A percentile compares a stretch with the other conserved stretches of the same genome.
Conservation (phyloP, 2,797 vertebrate species). For the Macropus fuliginosus region DNA sequence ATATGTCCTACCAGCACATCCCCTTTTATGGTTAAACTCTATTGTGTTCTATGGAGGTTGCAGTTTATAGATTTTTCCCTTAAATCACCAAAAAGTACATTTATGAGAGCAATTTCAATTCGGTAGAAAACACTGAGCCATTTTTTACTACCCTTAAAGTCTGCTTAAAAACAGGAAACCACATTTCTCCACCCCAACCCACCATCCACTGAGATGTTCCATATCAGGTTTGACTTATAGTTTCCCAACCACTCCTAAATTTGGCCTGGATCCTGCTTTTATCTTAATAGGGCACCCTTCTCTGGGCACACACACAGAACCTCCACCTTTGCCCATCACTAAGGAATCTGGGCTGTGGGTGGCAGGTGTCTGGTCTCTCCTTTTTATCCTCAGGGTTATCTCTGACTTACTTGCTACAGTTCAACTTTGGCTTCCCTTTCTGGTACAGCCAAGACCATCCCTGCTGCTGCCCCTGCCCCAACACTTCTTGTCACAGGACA, state of each 20-base stretch:
- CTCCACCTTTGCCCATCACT: neutral
- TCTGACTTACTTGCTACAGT: conserved; percentile 51
- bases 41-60: neutral
- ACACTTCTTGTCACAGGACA: conserved; percentile 48
- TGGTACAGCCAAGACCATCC: neutral
- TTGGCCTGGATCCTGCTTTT: conserved; percentile 16
- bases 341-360: neutral
- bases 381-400: neutral
- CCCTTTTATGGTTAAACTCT: neutral
- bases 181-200: conserved; percentile 70
- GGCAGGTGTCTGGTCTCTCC: neutral
- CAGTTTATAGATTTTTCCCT: conserved; percentile 23
- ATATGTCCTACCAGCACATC: accelerated
- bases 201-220: neutral
- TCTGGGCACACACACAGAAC: neutral
- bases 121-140: conserved; percentile 43
- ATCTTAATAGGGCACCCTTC: neutral
- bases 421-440: conserved; percentile 58
- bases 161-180: conserved; percentile 80
- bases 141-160: conserved; percentile 35
- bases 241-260: conserved; percentile 24
- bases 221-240: neutral
- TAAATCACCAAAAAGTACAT: conserved; percentile 37
- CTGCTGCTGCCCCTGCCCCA: conserved; percentile 3
- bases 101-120: conserved; percentile 27